Evolutionary conservation across 2,888 invertebrate species (phyloP), one percentile per base, ranked within the genome.

Genomic region (Drosophila putrida): DNA sequence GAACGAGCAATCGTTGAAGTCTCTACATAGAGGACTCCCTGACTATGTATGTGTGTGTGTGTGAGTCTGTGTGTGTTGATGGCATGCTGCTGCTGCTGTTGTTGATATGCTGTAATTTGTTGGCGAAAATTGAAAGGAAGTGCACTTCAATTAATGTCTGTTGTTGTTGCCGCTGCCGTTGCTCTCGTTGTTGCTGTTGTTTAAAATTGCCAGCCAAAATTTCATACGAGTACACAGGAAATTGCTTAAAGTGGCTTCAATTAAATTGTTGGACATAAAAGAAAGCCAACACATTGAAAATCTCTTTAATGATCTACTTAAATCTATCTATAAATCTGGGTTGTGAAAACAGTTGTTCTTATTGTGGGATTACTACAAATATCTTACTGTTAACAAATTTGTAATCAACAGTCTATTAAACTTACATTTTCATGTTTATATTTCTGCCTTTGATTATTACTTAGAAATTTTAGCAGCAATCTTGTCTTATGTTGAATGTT

Each of bases 51-150:
- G 4, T 39, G 20, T 58, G 9, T 55, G 20, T 46, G 25, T 38
- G 25, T 49, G 59, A 27, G 4, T 13, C 8, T 35, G 13, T 49
- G 38, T 46, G 10, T 47, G 53, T 54, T 51, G 35, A 6, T 47
- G 39, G 50, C 36, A n/a, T 51, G 53, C 60, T 68, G 60, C 46
- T 68, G 60, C 46, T 77, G 62, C 74, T 71, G 73, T 43, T 58
- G 71, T 64, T 78, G 85, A 80, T 80, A 86, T 63, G 78, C 80
- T 69, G 65, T 69, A 82, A 80, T 80, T 85, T 88, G 83, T 70
- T 77, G 78, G 67, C 57, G 76, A 79, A 87, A 82, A 87, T 87
- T 84, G 79, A 82, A 82, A 87, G 88, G 85, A 87, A 82, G 85
- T 87, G 88, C 83, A 77, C 86, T 88, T 88, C 83, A 88, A 83